phyloP scores from a whole-genome alignment of 2,888 invertebrate genomes.

The Strigamia crassipes region DNA sequence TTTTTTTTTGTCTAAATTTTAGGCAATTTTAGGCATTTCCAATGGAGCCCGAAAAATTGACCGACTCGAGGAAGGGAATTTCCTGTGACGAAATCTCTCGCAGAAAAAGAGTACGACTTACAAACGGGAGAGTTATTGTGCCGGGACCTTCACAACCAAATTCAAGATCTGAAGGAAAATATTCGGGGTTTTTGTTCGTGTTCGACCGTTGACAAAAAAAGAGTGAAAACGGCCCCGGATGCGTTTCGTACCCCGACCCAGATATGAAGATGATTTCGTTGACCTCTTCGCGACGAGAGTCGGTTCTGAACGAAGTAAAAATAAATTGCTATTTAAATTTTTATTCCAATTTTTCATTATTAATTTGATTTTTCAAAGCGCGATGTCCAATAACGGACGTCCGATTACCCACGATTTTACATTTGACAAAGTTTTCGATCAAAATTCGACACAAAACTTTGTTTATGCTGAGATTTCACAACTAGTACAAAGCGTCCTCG shows the following conservation, averaged over 20 bases:
- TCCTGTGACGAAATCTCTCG: not conserved
- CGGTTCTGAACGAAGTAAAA: not conserved
- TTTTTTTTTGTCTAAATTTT: too few species aligned
- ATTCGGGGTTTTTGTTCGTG: constrained; percentile 62
- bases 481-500: constrained; percentile 80
- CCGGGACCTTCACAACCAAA: not conserved
- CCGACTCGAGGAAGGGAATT: too few species aligned
- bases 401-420: constrained; percentile 63
- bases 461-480: constrained; percentile 84
- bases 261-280: constrained; percentile 54
- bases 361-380: not conserved
- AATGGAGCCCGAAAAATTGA: too few species aligned
- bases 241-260: constrained; percentile 57
- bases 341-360: not conserved
- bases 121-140: not conserved
- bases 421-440: constrained; percentile 84
- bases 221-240: constrained; percentile 56
- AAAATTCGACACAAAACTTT: constrained; percentile 72
- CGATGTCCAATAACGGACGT: too few species aligned
- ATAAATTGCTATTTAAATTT: too few species aligned
- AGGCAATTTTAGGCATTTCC: too few species aligned
- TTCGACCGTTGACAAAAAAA: constrained; percentile 59
- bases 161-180: constrained; percentile 58
- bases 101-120: not conserved
- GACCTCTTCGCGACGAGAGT: not conserved